A percentile compares a stretch with the other conserved stretches of the same genome.
Conservation (phyloP, 1,140 invertebrate species). For the Formica exsecta region DNA sequence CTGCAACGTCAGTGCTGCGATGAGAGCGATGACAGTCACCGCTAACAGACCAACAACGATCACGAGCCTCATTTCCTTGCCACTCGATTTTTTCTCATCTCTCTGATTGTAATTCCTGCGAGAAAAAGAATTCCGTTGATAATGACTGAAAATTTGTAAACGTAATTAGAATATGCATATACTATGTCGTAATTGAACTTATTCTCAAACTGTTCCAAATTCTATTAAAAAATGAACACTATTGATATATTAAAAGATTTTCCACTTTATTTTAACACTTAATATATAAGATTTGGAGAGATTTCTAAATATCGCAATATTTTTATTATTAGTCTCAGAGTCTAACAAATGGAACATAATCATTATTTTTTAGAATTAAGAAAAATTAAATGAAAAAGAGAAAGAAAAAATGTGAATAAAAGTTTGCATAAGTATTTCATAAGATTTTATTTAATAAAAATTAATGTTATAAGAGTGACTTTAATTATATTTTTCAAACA, state of each 20-base stretch:
- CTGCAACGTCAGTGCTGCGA: conserved; percentile 82
- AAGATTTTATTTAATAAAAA: not conserved
- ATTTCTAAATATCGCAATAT: too few relatives aligned
- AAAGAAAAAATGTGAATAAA: not conserved
- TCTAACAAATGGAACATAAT: too few relatives aligned
- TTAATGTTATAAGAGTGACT: not conserved
- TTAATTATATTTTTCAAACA: not conserved
- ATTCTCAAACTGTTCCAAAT: not conserved
- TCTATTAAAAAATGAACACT: not conserved
- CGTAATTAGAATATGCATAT: not conserved
- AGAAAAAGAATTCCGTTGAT: not conserved
- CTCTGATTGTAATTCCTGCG: conserved; percentile 76
- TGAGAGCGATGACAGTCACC: conserved; percentile 83
- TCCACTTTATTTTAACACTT: not conserved
- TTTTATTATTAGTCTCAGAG: too few relatives aligned
- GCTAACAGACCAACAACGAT: conserved; percentile 82
- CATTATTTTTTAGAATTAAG: too few relatives aligned
- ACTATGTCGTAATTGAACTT: not conserved
- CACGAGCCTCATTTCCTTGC: conserved; percentile 80
- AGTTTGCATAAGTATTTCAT: not conserved
- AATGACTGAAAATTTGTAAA: not conserved
- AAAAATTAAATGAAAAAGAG: not conserved
- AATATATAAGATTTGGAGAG: not conserved
- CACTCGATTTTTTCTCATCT: conserved; percentile 79
- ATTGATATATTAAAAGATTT: not conserved